Evolutionary conservation across 2,797 vertebrate species (phyloP).

Genomic region (Falco berigora): DNA sequence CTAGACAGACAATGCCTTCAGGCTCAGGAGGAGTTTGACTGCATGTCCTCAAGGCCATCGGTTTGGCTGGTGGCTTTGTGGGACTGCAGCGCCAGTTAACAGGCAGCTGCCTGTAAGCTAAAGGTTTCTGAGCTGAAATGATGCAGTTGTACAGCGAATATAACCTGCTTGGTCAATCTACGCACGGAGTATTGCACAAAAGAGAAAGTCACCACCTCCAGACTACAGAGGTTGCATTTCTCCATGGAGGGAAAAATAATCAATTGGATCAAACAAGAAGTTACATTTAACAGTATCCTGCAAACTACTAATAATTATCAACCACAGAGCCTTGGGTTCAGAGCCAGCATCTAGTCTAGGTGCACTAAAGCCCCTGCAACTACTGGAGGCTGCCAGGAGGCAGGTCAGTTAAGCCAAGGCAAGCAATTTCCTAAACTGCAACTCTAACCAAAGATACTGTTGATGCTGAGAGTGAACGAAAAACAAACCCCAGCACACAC

Average conservation of each 20-base stretch:
- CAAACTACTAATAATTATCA: background rate
- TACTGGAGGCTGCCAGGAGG: background rate
- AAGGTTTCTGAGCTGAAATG: background rate
- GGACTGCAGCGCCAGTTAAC: background rate
- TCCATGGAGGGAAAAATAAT: background rate
- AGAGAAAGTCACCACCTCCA: background rate
- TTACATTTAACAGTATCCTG: background rate
- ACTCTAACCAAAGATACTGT: background rate
- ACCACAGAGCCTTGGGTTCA: background rate
- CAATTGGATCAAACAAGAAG: background rate
- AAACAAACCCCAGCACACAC: too few species aligned
- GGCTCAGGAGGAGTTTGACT: background rate
- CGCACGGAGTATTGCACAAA: background rate
- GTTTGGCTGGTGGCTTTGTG: accelerated
- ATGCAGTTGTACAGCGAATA: background rate
- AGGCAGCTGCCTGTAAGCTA: background rate
- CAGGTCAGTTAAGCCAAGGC: background rate
- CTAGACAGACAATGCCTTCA: background rate
- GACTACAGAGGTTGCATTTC: background rate
- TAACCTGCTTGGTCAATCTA: background rate
- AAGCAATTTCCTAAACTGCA: background rate
- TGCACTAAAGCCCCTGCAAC: background rate
- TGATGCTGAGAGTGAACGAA: background rate
- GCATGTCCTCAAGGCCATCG: background rate
- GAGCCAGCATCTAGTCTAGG: background rate